Percentiles rank a stretch among this genome's conserved stretches.
Evolutionary conservation across 2,113 vertebrate genomes (phyloP).

Genomic region (Brachirus orientalis): DNA sequence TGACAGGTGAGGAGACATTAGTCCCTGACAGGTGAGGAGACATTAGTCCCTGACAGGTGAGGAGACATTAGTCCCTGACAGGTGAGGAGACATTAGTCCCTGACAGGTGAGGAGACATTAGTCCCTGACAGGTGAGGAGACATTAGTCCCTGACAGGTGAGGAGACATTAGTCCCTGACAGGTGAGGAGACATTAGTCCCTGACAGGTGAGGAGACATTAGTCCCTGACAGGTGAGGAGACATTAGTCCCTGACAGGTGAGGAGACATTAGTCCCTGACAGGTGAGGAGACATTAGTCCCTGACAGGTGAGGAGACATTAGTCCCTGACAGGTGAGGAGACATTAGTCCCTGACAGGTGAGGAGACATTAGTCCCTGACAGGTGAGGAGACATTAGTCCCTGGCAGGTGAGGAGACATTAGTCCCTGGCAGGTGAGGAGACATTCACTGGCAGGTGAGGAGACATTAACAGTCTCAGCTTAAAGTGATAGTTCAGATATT

Average conservation of each 20-base stretch:
- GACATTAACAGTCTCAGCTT: not conserved
- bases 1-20: not conserved
- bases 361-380: not conserved
- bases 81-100: not conserved
- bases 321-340: too few relatives aligned
- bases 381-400: conserved; percentile 74
- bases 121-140: too few relatives aligned
- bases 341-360: too few relatives aligned
- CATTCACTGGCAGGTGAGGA: conserved; percentile 86
- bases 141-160: too few relatives aligned
- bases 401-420: too few relatives aligned
- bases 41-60: too few relatives aligned
- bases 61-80: not conserved
- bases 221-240: too few relatives aligned
- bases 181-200: not conserved
- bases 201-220: not conserved
- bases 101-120: not conserved
- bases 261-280: not conserved
- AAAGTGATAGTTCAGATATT: not conserved
- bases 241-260: too few relatives aligned
- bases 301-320: not conserved
- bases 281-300: not conserved
- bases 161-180: not conserved
- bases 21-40: too few relatives aligned
- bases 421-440: conserved; percentile 89